phyloP scores from a whole-genome alignment of 2,797 vertebrate species.

The Karalla daura region DNA sequence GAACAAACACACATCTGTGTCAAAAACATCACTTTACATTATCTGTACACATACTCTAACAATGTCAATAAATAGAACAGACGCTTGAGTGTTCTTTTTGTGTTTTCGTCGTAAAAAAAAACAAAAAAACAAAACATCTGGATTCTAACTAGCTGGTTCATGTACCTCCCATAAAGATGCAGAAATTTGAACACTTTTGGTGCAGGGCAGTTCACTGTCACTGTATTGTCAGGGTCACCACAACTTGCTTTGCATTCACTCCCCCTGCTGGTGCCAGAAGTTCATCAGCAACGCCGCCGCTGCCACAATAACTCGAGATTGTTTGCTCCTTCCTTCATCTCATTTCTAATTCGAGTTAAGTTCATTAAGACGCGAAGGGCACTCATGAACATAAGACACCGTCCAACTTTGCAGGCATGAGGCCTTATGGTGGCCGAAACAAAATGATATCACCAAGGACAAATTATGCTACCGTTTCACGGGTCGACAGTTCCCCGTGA shows the following conservation, averaged over 20 bases:
- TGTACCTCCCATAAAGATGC: conserved; percentile 19
- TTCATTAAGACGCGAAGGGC: background rate
- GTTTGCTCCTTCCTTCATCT: background rate
- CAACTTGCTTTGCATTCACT: background rate
- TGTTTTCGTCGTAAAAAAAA: conserved; percentile 10
- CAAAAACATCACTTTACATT: conserved; percentile 52
- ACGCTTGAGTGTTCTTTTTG: conserved; percentile 38
- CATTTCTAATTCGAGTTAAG: background rate
- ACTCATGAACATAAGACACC: background rate
- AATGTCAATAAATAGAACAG: conserved; percentile 58
- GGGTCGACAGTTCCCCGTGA: too few species aligned
- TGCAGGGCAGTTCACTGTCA: conserved; percentile 22
- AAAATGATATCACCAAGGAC: background rate
- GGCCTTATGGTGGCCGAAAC: background rate
- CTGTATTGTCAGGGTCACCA: conserved; percentile 11
- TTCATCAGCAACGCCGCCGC: background rate
- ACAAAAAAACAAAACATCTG: conserved; percentile 10
- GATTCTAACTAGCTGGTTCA: conserved; percentile 5
- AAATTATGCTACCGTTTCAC: too few species aligned
- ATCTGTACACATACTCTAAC: conserved; percentile 50
- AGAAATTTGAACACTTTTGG: conserved; percentile 24
- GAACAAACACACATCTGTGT: conserved; percentile 64
- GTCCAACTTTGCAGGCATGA: too few species aligned
- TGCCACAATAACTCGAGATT: background rate
- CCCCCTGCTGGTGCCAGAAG: conserved; percentile 3